Evolutionary conservation across 2,888 invertebrate species (phyloP).

Genomic region (Ashinkailepas kermadecensis): DNA sequence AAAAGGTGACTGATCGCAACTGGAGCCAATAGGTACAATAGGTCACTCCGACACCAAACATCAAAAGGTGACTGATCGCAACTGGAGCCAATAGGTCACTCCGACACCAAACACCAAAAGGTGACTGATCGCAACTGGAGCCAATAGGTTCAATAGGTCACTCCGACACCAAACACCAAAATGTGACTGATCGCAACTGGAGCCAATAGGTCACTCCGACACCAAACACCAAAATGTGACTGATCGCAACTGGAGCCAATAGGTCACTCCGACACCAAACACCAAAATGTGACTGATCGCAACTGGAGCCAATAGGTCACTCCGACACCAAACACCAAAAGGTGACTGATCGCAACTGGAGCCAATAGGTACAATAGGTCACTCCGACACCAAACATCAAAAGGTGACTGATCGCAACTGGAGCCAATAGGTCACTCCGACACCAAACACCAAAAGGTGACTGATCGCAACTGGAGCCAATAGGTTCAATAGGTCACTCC

Average conservation of each 20-base stretch:
- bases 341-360: not conserved
- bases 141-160: not conserved
- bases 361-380: not conserved
- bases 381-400: too few relatives aligned
- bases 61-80: not conserved
- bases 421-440: not conserved
- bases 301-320: not conserved
- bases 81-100: not conserved
- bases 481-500: not conserved
- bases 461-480: too few relatives aligned
- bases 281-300: not conserved
- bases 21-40: not conserved
- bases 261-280: too few relatives aligned
- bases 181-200: not conserved
- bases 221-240: constrained; percentile 10
- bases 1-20: not conserved
- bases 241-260: too few relatives aligned
- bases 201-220: not conserved
- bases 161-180: too few relatives aligned
- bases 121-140: not conserved
- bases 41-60: too few relatives aligned
- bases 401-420: not conserved
- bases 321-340: too few relatives aligned
- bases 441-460: too few relatives aligned
- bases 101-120: too few relatives aligned